These are phyloP conservation scores for Apogon hyalosoma DNA, from an alignment of 2,797 vertebrate species.

Conservation along the genomic window DNA sequence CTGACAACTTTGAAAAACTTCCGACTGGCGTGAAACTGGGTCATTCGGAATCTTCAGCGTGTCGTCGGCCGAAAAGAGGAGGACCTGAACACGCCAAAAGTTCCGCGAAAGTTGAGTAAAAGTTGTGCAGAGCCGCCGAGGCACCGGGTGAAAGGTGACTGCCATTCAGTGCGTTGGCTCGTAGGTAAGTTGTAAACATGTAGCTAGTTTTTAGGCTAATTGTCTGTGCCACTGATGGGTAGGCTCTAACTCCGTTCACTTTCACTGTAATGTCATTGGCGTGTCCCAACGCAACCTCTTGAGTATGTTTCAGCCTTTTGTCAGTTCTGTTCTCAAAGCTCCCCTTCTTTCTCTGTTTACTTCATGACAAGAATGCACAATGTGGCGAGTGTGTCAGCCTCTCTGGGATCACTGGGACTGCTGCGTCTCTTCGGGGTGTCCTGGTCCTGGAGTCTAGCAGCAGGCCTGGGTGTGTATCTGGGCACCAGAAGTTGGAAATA, in stretches of 20 bases:
- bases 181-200: constrained; percentile 67
- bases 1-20: constrained; percentile 14
- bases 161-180: constrained; percentile 40
- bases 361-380: constrained; percentile 82
- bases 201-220: background rate
- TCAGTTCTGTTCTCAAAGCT: constrained; percentile 30
- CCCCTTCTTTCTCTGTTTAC: constrained; percentile 27
- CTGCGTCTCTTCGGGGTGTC: constrained; percentile 88
- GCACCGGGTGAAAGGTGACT: constrained; percentile 72
- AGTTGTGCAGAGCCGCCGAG: constrained; percentile 23
- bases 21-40: background rate
- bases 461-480: constrained; percentile 87
- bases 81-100: background rate
- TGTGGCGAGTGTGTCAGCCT: constrained; percentile 81
- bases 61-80: background rate
- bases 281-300: constrained; percentile 5
- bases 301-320: constrained; percentile 15
- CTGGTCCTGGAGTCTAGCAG: constrained; percentile 91
- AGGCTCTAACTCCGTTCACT: background rate
- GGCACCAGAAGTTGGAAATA: constrained; percentile 90
- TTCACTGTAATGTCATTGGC: background rate
- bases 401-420: constrained; percentile 89
- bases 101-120: constrained; percentile 4
- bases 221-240: background rate
- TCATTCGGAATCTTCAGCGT: background rate